Conservation (phyloP, 1,140 invertebrate species). For the Ooceraea biroi region DNA sequence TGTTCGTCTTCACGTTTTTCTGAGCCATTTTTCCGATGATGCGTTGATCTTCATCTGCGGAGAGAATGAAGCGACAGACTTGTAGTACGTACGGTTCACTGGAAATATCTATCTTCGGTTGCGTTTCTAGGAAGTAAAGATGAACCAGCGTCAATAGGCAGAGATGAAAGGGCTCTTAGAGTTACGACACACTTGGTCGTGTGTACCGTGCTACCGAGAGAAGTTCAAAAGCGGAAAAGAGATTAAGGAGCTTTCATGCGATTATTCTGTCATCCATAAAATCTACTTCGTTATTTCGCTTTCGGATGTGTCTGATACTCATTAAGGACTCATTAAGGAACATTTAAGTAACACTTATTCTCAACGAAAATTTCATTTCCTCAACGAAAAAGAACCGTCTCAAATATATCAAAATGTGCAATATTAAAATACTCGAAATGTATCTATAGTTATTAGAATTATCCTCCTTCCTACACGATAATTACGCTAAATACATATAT, state of each 20-base stretch:
- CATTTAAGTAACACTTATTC: neutral
- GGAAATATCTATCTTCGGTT: constrained; percentile 64
- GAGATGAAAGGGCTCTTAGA: constrained; percentile 20
- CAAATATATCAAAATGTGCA: no score
- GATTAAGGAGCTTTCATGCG: constrained; percentile 12
- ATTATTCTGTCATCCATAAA: constrained; percentile 40
- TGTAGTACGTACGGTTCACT: constrained; percentile 69
- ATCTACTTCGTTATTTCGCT: constrained; percentile 32
- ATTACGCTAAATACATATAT: constrained; percentile 12
- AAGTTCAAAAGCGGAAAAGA: neutral
- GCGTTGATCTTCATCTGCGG: constrained; percentile 20
- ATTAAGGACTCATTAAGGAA: neutral
- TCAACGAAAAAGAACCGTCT: neutral
- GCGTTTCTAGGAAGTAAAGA: constrained; percentile 59
- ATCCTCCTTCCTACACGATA: neutral
- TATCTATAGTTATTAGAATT: constrained; percentile 13
- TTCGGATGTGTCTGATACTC: neutral
- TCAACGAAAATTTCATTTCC: neutral
- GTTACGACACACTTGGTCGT: constrained; percentile 5
- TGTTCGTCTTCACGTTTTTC: neutral
- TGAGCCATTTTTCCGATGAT: neutral
- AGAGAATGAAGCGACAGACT: constrained; percentile 22
- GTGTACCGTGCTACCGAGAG: neutral
- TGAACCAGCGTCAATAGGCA: constrained; percentile 46
- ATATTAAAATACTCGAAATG: neutral